Percentiles rank a stretch among this genome's conserved stretches.
Evolutionary conservation across 2,797 vertebrate species (phyloP).

Genomic region (Synaphobranchus kaupii): DNA sequence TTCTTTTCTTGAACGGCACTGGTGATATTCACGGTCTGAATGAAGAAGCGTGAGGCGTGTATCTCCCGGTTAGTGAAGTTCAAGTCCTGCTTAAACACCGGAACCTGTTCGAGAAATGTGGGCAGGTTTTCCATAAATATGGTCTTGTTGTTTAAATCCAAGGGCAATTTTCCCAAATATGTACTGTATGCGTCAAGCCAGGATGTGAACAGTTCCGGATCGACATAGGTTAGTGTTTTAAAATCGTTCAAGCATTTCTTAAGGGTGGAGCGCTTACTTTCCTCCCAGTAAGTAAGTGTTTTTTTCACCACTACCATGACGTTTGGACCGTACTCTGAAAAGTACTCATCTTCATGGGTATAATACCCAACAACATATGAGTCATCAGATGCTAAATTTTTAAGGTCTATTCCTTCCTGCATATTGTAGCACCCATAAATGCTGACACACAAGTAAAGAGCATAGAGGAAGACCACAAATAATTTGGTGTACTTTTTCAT

Average conservation of each 20-base stretch:
- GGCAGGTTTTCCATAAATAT: conserved; percentile 60
- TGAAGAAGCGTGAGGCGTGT: conserved; percentile 71
- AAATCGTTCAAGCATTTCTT: conserved; percentile 61
- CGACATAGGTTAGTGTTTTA: conserved; percentile 59
- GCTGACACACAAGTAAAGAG: conserved; percentile 59
- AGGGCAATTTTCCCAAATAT: rapidly evolving
- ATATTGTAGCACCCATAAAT: conserved; percentile 69
- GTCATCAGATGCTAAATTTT: conserved; percentile 69
- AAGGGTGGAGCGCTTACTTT: conserved; percentile 56
- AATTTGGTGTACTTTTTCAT: conserved; percentile 57
- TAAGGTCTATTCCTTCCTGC: conserved; percentile 73
- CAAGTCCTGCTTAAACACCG: conserved; percentile 64
- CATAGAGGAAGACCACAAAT: conserved; percentile 61
- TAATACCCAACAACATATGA: conserved; percentile 72
- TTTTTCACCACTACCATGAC: conserved; percentile 71
- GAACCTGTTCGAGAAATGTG: conserved; percentile 50
- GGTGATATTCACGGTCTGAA: conserved; percentile 67
- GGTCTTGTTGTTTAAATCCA: conserved; percentile 38
- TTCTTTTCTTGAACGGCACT: conserved; percentile 64
- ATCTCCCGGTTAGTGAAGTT: conserved; percentile 62
- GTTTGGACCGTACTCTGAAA: conserved; percentile 72
- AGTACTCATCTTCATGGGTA: conserved; percentile 63
- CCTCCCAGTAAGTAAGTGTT: conserved; percentile 68
- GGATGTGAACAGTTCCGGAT: conserved; percentile 63
- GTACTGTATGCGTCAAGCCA: conserved; percentile 67